A percentile compares a stretch with the other conserved stretches of the same genome.
phyloP scores from a whole-genome alignment of 2,797 vertebrate species.

The Sebastes steindachneri region DNA sequence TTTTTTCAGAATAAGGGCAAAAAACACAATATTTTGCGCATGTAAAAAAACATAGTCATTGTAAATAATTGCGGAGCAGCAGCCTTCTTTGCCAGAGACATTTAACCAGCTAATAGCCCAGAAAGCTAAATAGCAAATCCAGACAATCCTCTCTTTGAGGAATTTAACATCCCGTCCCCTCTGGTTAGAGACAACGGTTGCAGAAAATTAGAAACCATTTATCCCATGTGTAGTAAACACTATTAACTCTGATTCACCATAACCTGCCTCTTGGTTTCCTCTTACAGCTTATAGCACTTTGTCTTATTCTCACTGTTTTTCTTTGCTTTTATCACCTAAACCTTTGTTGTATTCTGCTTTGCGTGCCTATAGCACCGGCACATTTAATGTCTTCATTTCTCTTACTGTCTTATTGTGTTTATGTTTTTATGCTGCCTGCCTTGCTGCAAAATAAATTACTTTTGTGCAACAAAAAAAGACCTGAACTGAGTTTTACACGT shows the following conservation, averaged over 20 bases:
- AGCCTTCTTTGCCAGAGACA: neutral
- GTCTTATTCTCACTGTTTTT: neutral
- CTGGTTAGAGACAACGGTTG: neutral
- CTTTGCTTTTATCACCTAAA: neutral
- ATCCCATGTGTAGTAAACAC: neutral
- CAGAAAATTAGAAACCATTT: neutral
- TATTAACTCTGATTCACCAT: neutral
- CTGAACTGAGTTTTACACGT: neutral
- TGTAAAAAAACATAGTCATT: neutral
- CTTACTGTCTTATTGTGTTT: neutral
- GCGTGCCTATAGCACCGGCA: no score
- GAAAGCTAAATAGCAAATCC: neutral
- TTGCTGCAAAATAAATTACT: neutral
- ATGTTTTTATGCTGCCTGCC: neutral
- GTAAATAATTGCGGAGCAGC: neutral
- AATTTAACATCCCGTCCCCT: neutral
- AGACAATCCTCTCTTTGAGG: neutral
- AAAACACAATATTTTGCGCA: no score
- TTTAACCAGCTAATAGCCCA: neutral
- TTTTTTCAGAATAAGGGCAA: no score
- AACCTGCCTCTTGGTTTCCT: neutral
- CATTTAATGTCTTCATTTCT: neutral
- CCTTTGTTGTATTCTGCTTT: neutral
- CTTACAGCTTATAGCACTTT: neutral
- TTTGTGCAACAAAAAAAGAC: neutral